Evolutionary conservation across 2,113 vertebrate species (phyloP), one percentile per base, ranked within the genome.

Genomic region (Mesembrinibis cayennensis): DNA sequence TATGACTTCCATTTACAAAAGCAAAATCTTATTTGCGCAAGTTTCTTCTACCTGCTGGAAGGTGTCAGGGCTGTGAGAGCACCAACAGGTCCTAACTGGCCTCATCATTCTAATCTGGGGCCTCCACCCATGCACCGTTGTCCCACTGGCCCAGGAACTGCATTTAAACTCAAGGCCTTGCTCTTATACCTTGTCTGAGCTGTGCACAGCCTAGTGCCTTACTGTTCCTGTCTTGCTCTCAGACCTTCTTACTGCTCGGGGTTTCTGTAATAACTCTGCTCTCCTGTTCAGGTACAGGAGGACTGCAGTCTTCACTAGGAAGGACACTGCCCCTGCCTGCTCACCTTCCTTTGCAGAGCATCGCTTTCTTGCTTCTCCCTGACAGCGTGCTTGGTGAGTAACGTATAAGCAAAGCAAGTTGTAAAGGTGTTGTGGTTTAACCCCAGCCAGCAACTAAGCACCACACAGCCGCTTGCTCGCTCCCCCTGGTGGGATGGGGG

Each of bases 101-200:
- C n/a, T 89, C 52, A 49, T 40, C 65, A 84, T 6, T 18, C 14
- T 26, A 34, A 55, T 44, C 20, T 29, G 47, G 26, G 16, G 19
- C 30, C 11, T 55, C 42, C 34, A n/a, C 47, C 18, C 32, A 45
- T 2, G 0, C 6, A 3, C 21, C 18, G 7, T 20, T 3, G 4
- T 36, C n/a, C 32, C 36, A 16, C 69, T 61, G 59, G 38, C 53
- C 56, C 58, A 63, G 71, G 36, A 81, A 8, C 7, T 53, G 12
- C 18, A 45, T 34, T 69, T 47, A 18, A 72, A 20, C n/a, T 56
- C 66, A 30, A 73, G 63, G 26, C 13, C 11, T 78, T 40, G 47
- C 29, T 52, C 30, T 40, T 5, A 44, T 11, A 7, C 32, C 21
- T 36, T 52, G 10, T 13, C 11, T 18, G 15, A 72, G 44, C 34